Percentiles rank a stretch among this genome's conserved stretches.
Conservation (phyloP, 2,888 invertebrate species). For the Plemyria rubiginata region DNA sequence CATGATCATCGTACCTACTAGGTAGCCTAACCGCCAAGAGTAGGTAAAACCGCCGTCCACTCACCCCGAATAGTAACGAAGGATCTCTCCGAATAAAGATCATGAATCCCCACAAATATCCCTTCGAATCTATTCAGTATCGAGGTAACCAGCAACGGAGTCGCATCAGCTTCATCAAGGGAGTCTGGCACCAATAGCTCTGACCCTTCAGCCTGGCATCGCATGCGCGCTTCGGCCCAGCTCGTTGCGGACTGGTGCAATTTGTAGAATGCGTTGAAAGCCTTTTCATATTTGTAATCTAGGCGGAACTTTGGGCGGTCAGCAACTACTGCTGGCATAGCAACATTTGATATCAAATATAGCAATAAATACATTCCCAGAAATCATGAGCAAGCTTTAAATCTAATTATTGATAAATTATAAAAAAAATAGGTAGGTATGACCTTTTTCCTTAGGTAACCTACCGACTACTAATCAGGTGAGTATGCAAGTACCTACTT, state of each 20-base stretch:
- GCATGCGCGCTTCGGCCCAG: constrained; percentile 54
- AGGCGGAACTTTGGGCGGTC: constrained; percentile 54
- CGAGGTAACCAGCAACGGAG: constrained; percentile 51
- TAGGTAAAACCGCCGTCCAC: constrained; percentile 1
- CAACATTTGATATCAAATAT: too few relatives aligned
- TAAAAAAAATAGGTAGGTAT: too few relatives aligned
- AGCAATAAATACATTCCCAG: too few relatives aligned
- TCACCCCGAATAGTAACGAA: constrained; percentile 58
- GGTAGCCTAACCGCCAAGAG: too few relatives aligned
- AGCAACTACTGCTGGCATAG: constrained; percentile 25
- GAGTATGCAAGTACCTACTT: not conserved
- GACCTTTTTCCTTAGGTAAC: too few relatives aligned
- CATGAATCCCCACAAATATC: constrained; percentile 59
- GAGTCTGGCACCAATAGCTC: constrained; percentile 55
- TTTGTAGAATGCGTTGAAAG: constrained; percentile 60
- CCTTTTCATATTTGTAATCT: constrained; percentile 60
- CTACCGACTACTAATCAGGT: not conserved
- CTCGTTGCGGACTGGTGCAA: constrained; percentile 48
- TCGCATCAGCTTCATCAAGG: constrained; percentile 58
- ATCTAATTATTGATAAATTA: too few relatives aligned
- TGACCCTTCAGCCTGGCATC: constrained; percentile 58
- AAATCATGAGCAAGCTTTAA: too few relatives aligned
- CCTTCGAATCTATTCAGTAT: constrained; percentile 51
- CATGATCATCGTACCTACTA: too few relatives aligned
- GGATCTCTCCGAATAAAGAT: constrained; percentile 56